Evolutionary conservation across 2,113 vertebrate genomes (phyloP).

Genomic region (Syngnathoides biaculeatus): DNA sequence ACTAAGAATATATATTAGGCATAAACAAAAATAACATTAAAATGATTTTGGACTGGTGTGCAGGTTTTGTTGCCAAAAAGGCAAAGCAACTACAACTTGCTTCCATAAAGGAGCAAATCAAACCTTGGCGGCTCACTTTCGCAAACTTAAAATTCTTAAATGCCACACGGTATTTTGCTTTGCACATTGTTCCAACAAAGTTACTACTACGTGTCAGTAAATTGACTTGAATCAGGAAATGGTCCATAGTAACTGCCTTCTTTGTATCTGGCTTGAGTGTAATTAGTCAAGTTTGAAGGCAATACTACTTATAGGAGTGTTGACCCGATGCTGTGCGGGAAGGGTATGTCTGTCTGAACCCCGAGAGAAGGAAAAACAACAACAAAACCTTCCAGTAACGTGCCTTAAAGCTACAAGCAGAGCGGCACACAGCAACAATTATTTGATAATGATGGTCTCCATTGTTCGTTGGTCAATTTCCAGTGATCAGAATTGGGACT

Average conservation of each 20-base stretch:
- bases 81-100: constrained; percentile 4
- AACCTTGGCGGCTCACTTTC: neutral
- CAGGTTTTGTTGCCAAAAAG: constrained; percentile 16
- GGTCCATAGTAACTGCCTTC: constrained; percentile 26
- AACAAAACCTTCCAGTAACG: constrained; percentile 18
- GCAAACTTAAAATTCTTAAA: constrained; percentile 38
- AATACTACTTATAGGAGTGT: constrained; percentile 21
- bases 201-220: constrained; percentile 13
- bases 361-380: neutral
- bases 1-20: constrained; percentile 23
- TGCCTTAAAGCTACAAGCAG: constrained; percentile 33
- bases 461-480: neutral
- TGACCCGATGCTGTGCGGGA: constrained; percentile 17
- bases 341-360: neutral
- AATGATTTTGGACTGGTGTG: constrained; percentile 28
- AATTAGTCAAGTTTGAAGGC: constrained; percentile 29
- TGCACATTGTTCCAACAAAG: constrained; percentile 12
- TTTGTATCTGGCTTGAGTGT: constrained; percentile 10
- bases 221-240: constrained; percentile 23
- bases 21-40: constrained; percentile 43
- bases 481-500: neutral
- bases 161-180: constrained; percentile 15
- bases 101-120: constrained; percentile 24
- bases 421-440: constrained; percentile 26
- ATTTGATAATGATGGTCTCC: neutral